These are phyloP conservation scores for Macrobrachium nipponense DNA, from an alignment of 1,140 invertebrate genomes.

Conservation along the genomic window DNA sequence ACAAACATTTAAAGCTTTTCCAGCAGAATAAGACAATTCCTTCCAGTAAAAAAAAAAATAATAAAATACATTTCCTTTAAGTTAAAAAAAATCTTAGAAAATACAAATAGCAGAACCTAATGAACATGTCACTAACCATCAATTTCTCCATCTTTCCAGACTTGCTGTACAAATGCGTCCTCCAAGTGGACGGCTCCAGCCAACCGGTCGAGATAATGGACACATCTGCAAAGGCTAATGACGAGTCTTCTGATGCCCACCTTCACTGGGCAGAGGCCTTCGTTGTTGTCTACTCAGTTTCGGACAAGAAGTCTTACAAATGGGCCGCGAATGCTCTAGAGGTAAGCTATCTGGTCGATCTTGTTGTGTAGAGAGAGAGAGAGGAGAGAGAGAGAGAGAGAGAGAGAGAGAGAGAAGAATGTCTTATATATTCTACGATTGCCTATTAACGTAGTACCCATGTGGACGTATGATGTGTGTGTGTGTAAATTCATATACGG, in stretches of 20 bases:
- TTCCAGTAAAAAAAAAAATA: too few species aligned
- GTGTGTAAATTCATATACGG: too few species aligned
- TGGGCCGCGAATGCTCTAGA: slow-evolving; percentile 36
- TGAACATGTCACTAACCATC: background rate
- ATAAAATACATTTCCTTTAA: too few species aligned
- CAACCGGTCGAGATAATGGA: slow-evolving; percentile 62
- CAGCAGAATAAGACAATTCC: too few species aligned
- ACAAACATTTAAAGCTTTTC: too few species aligned
- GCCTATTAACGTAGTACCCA: too few species aligned
- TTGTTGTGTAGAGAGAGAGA: background rate
- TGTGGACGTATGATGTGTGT: too few species aligned
- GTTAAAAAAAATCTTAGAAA: too few species aligned
- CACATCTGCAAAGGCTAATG: slow-evolving; percentile 38
- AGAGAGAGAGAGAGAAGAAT: too few species aligned
- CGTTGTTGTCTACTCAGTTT: slow-evolving; percentile 58
- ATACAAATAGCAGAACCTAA: background rate
- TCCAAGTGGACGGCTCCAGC: slow-evolving; percentile 52
- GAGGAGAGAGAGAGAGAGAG: too few species aligned
- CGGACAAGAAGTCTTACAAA: slow-evolving; percentile 52
- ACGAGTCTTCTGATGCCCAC: slow-evolving; percentile 51
- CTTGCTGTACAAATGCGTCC: slow-evolving; percentile 61
- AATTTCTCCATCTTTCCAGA: slow-evolving; percentile 49
- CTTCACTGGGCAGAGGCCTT: slow-evolving; percentile 63
- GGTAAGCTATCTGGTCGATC: slow-evolving; percentile 12
- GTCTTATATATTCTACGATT: too few species aligned